Percentiles rank a stretch among this genome's conserved stretches.
Evolutionary conservation across 2,113 vertebrate genomes (phyloP).

Genomic region (Chloropsis cyanopogon): DNA sequence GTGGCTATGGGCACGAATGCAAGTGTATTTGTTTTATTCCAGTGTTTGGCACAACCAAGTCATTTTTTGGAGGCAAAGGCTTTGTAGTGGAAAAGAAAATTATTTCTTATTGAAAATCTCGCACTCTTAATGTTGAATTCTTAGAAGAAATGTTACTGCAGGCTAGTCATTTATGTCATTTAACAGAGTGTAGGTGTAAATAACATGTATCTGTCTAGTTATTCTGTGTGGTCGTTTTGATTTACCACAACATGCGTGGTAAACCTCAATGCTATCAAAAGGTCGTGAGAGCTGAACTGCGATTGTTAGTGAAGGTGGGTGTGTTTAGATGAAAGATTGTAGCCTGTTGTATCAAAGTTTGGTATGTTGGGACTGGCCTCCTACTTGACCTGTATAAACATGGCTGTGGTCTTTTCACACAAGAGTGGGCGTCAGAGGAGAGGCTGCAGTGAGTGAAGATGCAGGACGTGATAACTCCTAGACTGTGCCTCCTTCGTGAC

Average conservation of each 20-base stretch:
- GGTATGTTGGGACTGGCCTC: background rate
- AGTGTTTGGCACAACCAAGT: background rate
- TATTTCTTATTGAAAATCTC: background rate
- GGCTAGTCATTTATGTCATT: background rate
- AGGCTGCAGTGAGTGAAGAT: background rate
- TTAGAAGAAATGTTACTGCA: background rate
- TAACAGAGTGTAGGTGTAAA: background rate
- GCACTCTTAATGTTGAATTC: background rate
- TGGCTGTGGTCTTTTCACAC: background rate
- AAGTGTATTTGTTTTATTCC: background rate
- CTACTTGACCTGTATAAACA: background rate
- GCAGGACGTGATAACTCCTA: background rate
- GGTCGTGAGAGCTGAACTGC: background rate
- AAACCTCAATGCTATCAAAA: background rate
- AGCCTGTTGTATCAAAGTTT: background rate
- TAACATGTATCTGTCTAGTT: background rate
- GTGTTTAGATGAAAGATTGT: slow-evolving; percentile 4
- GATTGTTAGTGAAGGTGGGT: background rate
- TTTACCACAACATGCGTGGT: background rate
- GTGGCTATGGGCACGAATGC: background rate
- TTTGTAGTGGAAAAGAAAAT: background rate
- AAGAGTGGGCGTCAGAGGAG: background rate
- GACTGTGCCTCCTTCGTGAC: background rate
- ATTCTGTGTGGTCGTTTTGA: background rate
- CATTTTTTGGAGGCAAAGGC: background rate